phyloP scores from a whole-genome alignment of 2,113 vertebrate species.

The Zapornia atra region DNA sequence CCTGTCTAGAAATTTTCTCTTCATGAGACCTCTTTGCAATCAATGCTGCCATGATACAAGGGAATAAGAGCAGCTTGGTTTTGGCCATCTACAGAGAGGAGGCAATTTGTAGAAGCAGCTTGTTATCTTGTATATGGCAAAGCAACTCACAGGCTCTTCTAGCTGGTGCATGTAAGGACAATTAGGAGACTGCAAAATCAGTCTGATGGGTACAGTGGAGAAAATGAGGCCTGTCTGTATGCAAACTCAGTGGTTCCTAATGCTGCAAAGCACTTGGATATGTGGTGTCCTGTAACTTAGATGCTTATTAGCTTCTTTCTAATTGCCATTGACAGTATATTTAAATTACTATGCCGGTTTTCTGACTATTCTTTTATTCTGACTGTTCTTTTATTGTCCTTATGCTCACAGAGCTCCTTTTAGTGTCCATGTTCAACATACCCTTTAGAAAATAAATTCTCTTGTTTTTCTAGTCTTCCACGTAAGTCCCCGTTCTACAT shows the following conservation, averaged over 20 bases:
- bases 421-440: neutral
- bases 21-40: neutral
- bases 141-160: neutral
- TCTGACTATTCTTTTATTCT: neutral
- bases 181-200: neutral
- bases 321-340: neutral
- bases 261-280: neutral
- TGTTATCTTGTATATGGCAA: neutral
- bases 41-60: accelerated
- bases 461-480: neutral
- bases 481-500: neutral
- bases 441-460: neutral
- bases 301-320: neutral
- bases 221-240: neutral
- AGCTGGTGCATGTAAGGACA: neutral
- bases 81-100: neutral
- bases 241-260: neutral
- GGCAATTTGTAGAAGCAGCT: neutral
- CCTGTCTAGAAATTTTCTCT: neutral
- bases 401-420: neutral
- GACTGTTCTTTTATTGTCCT: neutral
- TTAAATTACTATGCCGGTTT: neutral
- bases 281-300: neutral
- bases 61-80: neutral
- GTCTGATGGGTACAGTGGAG: neutral